These are phyloP conservation scores for Taeniopygia guttata DNA, from an alignment of 2,797 vertebrate species.

Conservation along the genomic window DNA sequence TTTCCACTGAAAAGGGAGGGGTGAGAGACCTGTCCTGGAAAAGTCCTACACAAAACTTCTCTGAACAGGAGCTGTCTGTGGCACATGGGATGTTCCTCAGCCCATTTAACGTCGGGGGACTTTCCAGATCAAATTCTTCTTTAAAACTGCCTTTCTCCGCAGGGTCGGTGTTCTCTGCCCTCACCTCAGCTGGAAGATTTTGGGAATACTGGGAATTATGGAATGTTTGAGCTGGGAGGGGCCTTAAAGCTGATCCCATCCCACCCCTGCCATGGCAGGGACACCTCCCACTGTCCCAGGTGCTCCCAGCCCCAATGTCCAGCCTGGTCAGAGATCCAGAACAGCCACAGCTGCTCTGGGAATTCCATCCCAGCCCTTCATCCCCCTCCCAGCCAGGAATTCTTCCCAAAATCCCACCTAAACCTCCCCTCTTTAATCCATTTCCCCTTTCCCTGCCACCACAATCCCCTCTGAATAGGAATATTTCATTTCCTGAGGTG, in stretches of 20 bases:
- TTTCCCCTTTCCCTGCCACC: background rate
- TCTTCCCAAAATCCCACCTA: background rate
- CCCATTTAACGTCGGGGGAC: background rate
- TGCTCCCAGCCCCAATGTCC: background rate
- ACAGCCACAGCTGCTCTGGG: background rate
- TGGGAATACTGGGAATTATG: background rate
- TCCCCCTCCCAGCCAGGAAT: background rate
- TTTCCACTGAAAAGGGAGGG: background rate
- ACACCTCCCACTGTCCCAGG: background rate
- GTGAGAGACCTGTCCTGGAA: background rate
- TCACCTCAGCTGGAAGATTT: background rate
- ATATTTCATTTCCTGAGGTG: background rate
- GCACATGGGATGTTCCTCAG: background rate
- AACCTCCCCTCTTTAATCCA: no score
- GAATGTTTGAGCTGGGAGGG: background rate
- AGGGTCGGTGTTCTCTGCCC: background rate
- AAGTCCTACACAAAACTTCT: background rate
- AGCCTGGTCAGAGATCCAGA: background rate
- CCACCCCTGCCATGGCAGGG: background rate
- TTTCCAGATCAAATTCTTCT: background rate
- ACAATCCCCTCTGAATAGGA: rapidly evolving
- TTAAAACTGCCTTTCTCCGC: background rate
- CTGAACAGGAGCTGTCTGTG: background rate
- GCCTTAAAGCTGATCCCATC: background rate
- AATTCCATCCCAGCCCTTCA: background rate